These are phyloP conservation scores for Speoplatyrhinus poulsoni DNA, from an alignment of 2,113 vertebrate species.

Conservation along the genomic window DNA sequence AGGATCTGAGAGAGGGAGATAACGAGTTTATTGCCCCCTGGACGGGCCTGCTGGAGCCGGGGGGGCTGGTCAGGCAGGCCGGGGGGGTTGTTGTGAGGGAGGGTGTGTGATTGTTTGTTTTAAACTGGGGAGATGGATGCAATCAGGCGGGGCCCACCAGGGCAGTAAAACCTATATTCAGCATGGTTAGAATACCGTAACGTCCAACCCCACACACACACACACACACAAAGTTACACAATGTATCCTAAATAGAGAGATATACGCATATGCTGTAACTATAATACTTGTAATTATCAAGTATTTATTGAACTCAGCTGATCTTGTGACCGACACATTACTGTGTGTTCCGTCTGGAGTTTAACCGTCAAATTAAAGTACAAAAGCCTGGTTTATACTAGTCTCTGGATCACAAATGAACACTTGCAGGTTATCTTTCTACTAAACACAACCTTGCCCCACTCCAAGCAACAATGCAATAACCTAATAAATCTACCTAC, in stretches of 20 bases:
- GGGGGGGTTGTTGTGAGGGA: slow-evolving; percentile 33
- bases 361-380: slow-evolving; percentile 27
- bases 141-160: slow-evolving; percentile 53
- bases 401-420: slow-evolving; percentile 54
- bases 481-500: slow-evolving; percentile 71
- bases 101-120: slow-evolving; percentile 73
- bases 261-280: slow-evolving; percentile 28
- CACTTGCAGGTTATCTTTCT: slow-evolving; percentile 59
- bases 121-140: slow-evolving; percentile 77
- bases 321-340: slow-evolving; percentile 8
- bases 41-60: slow-evolving; percentile 76
- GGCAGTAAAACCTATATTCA: slow-evolving; percentile 63
- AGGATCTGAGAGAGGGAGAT: slow-evolving; percentile 83
- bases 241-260: slow-evolving; percentile 16
- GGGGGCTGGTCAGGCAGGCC: slow-evolving; percentile 56
- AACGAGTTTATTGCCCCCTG: slow-evolving; percentile 84
- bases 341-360: too few relatives aligned
- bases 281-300: slow-evolving; percentile 4
- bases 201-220: slow-evolving; percentile 1
- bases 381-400: slow-evolving; percentile 18
- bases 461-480: slow-evolving; percentile 67
- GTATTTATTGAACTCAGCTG: slow-evolving; percentile 21
- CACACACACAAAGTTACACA: background rate
- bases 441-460: slow-evolving; percentile 66
- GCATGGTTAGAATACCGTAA: slow-evolving; percentile 78